Base-by-base conservation (phyloP, 2,113 vertebrate species). In the Gymnocephalus cernua region DNA sequence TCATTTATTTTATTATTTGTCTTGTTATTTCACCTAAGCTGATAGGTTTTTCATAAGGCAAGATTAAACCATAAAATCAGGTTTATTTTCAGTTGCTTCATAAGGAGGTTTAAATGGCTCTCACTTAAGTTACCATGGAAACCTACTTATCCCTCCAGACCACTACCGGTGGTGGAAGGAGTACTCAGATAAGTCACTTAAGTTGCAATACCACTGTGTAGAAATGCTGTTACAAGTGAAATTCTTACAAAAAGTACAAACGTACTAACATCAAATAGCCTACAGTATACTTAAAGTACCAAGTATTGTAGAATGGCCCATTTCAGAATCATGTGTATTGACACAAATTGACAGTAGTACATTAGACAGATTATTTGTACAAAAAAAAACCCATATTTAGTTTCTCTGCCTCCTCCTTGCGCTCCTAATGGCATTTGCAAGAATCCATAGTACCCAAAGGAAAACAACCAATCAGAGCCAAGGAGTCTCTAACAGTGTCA, bases 1-100 rank as follows among this genome's bases (percentile, higher is more conserved):
- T 25, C 53, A 47, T 74, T 73, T 63, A 82, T 62, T 59, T 51
- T 35, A 35, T 56, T 0, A 38, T 57, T 53, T 27, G 14, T 27
- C 3, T 21, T 44, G 11, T n/a, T 23, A 25, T 59, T 61, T 61
- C 6, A 32, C 4, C 9, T 29, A 15, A 35, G 3, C 29, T 53
- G 15, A 19, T 9, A 18, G 5, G 6, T n/a, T 12, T 45, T 54
- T 45, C 9, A 45, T 10, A 14, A 47, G 19, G 4, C 9, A 16
- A 53, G 45, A 70, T 51, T 44, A 29, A 82, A 62, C 21, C 1
- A 51, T 19, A 1, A 50, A 48, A 27, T 27, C n/a, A 13, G 10
- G 27, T 59, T 73, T 9, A 48, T 25, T 80, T 41, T 48, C 2
- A 44, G 4, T 15, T 69, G 57, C 12, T 45, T 45, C 6, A 38